phyloP scores from a whole-genome alignment of 2,888 invertebrate genomes.

The Scrobipalpa atriplicella region DNA sequence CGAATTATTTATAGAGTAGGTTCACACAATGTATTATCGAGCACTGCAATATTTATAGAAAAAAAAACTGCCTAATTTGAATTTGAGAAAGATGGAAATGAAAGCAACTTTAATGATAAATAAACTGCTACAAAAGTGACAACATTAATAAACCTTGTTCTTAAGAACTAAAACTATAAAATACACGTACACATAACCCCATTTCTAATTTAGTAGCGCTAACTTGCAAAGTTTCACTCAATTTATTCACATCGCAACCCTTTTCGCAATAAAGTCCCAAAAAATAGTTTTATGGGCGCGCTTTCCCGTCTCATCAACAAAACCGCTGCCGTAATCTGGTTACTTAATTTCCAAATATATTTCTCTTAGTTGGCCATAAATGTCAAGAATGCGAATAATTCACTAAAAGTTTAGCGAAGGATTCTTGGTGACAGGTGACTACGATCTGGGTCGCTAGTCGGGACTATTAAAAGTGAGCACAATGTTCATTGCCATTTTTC shows the following conservation, averaged over 20 bases:
- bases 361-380: slow-evolving; percentile 69
- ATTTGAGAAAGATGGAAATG: no score
- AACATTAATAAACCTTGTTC: no score
- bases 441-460: not conserved
- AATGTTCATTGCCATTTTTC: no score
- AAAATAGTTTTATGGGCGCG: slow-evolving; percentile 69
- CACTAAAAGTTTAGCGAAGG: slow-evolving; percentile 59
- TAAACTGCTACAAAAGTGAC: no score
- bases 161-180: not conserved
- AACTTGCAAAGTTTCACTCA: slow-evolving; percentile 44
- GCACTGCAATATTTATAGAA: no score
- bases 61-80: no score
- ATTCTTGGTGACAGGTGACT: not conserved
- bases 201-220: not conserved
- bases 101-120: no score
- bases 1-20: not conserved
- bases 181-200: not conserved
- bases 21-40: no score
- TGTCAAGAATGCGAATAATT: slow-evolving; percentile 66
- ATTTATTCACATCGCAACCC: slow-evolving; percentile 57
- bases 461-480: not conserved
- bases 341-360: slow-evolving; percentile 74
- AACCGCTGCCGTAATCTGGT: slow-evolving; percentile 66
- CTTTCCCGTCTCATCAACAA: slow-evolving; percentile 68
- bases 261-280: slow-evolving; percentile 65